Evolutionary conservation across 2,797 vertebrate genomes (phyloP).

Genomic region (Sternarchorhynchus goeldii): DNA sequence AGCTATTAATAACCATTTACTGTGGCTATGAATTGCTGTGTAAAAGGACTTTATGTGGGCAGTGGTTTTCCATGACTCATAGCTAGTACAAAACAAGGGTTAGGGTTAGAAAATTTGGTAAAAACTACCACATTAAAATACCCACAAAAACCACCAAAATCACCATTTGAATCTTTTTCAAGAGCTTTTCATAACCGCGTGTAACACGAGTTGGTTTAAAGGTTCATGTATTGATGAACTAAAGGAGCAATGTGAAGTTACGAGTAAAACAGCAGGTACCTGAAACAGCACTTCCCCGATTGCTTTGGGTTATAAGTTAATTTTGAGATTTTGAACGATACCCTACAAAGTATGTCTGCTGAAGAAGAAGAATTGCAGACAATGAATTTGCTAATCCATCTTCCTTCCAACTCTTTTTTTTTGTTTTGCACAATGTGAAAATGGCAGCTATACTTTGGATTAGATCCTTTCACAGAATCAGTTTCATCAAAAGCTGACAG

Average conservation of each 20-base stretch:
- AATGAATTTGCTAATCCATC: constrained; percentile 44
- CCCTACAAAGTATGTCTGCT: constrained; percentile 48
- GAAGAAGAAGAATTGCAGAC: constrained; percentile 42
- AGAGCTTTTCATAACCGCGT: constrained; percentile 44
- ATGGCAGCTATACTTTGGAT: constrained; percentile 24
- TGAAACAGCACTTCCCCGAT: constrained; percentile 51
- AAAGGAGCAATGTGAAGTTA: constrained; percentile 53
- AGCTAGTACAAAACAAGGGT: not conserved
- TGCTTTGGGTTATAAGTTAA: constrained; percentile 54
- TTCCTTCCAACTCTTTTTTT: constrained; percentile 41
- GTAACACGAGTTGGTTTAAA: constrained; percentile 43
- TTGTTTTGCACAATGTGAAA: constrained; percentile 38
- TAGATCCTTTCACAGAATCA: constrained; percentile 41
- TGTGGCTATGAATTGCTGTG: not conserved
- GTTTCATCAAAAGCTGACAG: constrained; percentile 41
- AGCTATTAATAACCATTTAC: constrained; percentile 18
- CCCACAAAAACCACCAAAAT: no score
- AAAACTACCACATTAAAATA: not conserved
- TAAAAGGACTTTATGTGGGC: no score
- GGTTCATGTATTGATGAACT: constrained; percentile 62
- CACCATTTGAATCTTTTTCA: not conserved
- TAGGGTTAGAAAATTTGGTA: no score
- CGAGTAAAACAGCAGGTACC: constrained; percentile 52
- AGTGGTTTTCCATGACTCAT: not conserved
- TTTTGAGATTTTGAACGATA: constrained; percentile 54